A percentile compares a stretch with the other conserved stretches of the same genome.
These are phyloP conservation scores for Drosophila mettleri DNA, from an alignment of 2,888 invertebrate species.

Conservation along the genomic window DNA sequence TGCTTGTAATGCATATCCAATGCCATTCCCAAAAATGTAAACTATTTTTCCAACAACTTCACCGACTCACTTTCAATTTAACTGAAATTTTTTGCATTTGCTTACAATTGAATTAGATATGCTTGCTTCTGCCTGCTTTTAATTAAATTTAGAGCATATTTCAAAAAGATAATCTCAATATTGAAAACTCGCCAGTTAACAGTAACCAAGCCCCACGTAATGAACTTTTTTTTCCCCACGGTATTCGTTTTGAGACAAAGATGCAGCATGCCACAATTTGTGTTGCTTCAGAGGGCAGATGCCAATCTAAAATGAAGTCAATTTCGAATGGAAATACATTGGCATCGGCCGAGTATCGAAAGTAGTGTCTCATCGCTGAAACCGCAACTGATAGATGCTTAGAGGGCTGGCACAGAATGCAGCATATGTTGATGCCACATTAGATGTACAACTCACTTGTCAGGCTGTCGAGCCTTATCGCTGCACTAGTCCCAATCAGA, in stretches of 20 bases:
- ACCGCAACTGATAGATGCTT: slow-evolving; percentile 68
- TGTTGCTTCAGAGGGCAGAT: slow-evolving; percentile 44
- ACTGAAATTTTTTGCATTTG: neutral
- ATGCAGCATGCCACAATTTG: slow-evolving; percentile 26
- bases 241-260: slow-evolving; percentile 19
- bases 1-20: too few species aligned
- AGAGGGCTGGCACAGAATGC: slow-evolving; percentile 41
- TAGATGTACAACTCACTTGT: slow-evolving; percentile 84
- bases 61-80: too few species aligned
- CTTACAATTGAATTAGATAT: neutral
- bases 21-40: neutral
- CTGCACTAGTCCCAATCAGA: slow-evolving; percentile 83
- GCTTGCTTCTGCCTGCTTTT: neutral
- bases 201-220: neutral
- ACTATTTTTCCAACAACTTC: neutral
- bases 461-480: slow-evolving; percentile 64
- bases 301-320: slow-evolving; percentile 75
- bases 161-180: neutral
- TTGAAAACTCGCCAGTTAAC: neutral
- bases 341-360: neutral
- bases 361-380: slow-evolving; percentile 17
- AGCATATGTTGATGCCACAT: slow-evolving; percentile 86
- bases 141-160: neutral
- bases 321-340: slow-evolving; percentile 22
- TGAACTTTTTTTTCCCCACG: slow-evolving; percentile 3